Evolutionary conservation across 1,140 invertebrate genomes (phyloP).

Genomic region (Tetranychus urticae): DNA sequence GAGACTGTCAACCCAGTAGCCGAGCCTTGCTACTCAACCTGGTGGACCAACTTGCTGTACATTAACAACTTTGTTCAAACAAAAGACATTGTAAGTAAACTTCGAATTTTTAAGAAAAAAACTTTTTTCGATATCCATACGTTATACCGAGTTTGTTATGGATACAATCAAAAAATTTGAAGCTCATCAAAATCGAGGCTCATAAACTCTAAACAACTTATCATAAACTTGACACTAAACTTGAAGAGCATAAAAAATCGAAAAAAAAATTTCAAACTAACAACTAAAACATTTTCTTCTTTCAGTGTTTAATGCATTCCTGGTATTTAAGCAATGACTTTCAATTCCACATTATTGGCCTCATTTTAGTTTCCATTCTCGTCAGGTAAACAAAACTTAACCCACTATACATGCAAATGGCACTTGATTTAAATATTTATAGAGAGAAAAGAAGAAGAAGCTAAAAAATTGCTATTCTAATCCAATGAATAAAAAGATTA

Average conservation of each 20-base stretch:
- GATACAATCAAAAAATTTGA: not conserved
- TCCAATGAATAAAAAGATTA: not conserved
- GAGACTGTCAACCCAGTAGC: conserved; percentile 2
- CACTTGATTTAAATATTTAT: too few species aligned
- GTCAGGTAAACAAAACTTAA: not conserved
- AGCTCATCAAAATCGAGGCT: not conserved
- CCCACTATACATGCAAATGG: not conserved
- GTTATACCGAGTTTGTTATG: too few species aligned
- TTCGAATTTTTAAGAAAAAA: not conserved
- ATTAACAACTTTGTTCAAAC: conserved; percentile 8
- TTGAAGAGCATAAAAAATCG: not conserved
- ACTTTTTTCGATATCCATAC: not conserved
- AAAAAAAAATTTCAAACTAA: too few species aligned
- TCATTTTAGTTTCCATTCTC: not conserved
- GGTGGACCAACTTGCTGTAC: conserved; percentile 15
- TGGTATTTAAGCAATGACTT: conserved; percentile 2
- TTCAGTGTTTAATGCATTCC: conserved; percentile 1
- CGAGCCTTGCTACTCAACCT: conserved; percentile 11
- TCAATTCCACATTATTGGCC: conserved; percentile 1
- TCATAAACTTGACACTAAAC: not conserved
- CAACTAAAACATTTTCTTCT: not conserved
- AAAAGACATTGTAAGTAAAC: conserved; percentile 5
- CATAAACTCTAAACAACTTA: not conserved
- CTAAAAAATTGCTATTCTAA: not conserved
- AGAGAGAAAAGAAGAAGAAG: too few species aligned